phyloP scores from a whole-genome alignment of 2,888 invertebrate genomes.

The Andrena chrysosceles region DNA sequence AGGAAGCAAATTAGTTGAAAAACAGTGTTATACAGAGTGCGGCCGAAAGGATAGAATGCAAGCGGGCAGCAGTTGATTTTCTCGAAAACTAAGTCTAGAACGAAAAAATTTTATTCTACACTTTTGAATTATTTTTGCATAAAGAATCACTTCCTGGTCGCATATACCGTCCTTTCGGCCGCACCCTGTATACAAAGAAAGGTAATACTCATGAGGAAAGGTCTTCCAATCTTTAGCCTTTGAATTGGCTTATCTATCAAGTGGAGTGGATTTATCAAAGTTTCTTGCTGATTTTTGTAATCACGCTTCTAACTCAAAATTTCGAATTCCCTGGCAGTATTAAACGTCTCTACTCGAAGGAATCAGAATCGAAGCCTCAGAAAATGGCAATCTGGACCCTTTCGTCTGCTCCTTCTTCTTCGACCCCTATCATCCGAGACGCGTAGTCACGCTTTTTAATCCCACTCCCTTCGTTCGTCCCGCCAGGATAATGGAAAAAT shows the following conservation, averaged over 20 bases:
- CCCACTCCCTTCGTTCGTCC: conserved; percentile 46
- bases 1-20: neutral
- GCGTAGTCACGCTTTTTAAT: conserved; percentile 64
- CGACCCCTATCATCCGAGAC: conserved; percentile 36
- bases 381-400: neutral
- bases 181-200: too few relatives aligned
- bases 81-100: too few relatives aligned
- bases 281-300: neutral
- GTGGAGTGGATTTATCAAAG: neutral
- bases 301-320: neutral
- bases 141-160: too few relatives aligned
- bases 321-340: neutral
- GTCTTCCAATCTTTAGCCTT: neutral
- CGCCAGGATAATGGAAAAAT: conserved; percentile 66
- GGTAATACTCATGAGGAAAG: neutral
- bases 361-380: neutral
- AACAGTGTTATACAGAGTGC: too few relatives aligned
- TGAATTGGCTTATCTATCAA: neutral
- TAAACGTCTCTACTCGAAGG: neutral
- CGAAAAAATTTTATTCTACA: too few relatives aligned
- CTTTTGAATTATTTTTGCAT: too few relatives aligned
- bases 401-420: neutral
- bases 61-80: too few relatives aligned
- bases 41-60: too few relatives aligned
- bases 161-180: too few relatives aligned